These are phyloP conservation scores for Cyclophora albipunctata DNA, from an alignment of 2,888 invertebrate species.

Conservation along the genomic window DNA sequence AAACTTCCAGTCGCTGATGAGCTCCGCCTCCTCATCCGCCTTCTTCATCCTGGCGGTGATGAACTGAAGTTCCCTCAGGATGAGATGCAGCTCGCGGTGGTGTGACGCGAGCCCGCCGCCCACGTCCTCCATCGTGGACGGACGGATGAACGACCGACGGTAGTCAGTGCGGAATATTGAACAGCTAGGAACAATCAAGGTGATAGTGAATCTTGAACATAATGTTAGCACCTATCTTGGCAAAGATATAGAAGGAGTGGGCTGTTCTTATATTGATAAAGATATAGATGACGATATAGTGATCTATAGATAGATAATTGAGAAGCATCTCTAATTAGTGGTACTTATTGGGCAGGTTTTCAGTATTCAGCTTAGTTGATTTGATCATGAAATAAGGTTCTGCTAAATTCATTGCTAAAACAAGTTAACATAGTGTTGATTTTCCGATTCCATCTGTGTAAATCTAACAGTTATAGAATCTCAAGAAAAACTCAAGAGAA, in stretches of 20 bases:
- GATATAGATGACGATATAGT: no score
- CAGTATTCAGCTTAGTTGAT: no score
- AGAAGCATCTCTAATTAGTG: no score
- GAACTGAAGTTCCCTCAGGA: constrained; percentile 94
- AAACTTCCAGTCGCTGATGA: constrained; percentile 98
- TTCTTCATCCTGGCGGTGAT: constrained; percentile 96
- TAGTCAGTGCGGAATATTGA: constrained; percentile 72
- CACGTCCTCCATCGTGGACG: constrained; percentile 86
- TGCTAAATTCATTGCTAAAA: no score
- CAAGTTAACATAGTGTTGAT: no score
- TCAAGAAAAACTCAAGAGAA: no score
- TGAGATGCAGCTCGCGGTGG: constrained; percentile 91
- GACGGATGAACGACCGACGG: constrained; percentile 80
- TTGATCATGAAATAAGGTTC: no score
- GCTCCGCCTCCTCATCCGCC: constrained; percentile 93
- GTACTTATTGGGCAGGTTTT: no score
- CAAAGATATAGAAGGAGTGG: not conserved
- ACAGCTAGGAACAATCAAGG: constrained; percentile 39
- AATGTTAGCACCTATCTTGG: constrained; percentile 2
- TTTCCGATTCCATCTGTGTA: no score
- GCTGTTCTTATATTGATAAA: no score
- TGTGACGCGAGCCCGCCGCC: constrained; percentile 78
- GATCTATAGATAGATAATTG: no score
- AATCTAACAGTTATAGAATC: no score
- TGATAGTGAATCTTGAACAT: constrained; percentile 1